Evolutionary conservation across 2,113 vertebrate genomes (phyloP).

Genomic region (Corydoras maculifer): DNA sequence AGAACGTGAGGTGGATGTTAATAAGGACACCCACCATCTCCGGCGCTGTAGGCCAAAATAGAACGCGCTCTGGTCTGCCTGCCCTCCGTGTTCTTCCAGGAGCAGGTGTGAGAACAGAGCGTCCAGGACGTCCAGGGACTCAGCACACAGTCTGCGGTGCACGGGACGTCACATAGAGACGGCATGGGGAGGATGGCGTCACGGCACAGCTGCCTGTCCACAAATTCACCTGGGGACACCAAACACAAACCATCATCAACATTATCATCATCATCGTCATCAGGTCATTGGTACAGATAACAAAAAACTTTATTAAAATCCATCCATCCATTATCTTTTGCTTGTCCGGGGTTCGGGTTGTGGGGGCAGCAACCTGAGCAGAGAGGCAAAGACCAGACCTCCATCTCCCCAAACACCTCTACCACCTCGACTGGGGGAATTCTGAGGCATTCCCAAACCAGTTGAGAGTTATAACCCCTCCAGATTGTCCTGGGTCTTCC

Average conservation of each 20-base stretch:
- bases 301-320: too few relatives aligned
- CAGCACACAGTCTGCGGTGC: conserved; percentile 88
- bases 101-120: conserved; percentile 94
- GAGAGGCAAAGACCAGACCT: too few relatives aligned
- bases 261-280: neutral
- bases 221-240: conserved; percentile 72
- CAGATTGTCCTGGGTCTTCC: too few relatives aligned
- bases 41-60: conserved; percentile 81
- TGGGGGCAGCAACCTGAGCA: too few relatives aligned
- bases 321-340: too few relatives aligned
- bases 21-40: conserved; percentile 72
- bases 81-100: conserved; percentile 94
- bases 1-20: too few relatives aligned
- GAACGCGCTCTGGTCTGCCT: conserved; percentile 83
- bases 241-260: neutral
- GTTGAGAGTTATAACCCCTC: too few relatives aligned
- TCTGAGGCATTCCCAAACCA: too few relatives aligned
- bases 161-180: conserved; percentile 80
- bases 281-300: neutral
- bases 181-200: conserved; percentile 93
- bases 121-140: conserved; percentile 87
- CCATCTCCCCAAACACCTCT: too few relatives aligned
- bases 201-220: conserved; percentile 83
- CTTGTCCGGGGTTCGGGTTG: too few relatives aligned
- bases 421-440: too few relatives aligned